Evolutionary conservation across 2,888 invertebrate genomes (phyloP).

Genomic region (Brachylomia viminalis): DNA sequence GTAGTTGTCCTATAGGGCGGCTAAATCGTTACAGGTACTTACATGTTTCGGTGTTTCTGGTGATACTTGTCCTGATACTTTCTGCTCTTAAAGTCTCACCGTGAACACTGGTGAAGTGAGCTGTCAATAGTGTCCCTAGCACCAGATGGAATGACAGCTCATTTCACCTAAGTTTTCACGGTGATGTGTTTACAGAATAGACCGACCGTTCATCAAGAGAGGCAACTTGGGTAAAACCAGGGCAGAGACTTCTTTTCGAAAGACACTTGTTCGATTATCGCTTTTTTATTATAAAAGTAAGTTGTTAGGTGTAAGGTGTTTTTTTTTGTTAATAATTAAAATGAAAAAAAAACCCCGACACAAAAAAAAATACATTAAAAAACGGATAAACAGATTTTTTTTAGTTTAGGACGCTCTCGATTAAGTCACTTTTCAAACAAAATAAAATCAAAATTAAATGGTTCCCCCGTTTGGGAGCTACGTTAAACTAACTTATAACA

Average conservation of each 20-base stretch:
- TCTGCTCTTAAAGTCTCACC: background rate
- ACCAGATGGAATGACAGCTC: background rate
- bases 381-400: too few species aligned
- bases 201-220: background rate
- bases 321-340: background rate
- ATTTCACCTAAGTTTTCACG: background rate
- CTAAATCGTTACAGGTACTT: background rate
- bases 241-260: too few species aligned
- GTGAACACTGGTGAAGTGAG: background rate
- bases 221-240: background rate
- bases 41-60: background rate
- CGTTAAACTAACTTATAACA: too few species aligned
- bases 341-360: too few species aligned
- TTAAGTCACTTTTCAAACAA: too few species aligned
- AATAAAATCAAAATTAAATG: too few species aligned
- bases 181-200: background rate
- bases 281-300: background rate
- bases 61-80: background rate
- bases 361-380: too few species aligned
- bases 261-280: too few species aligned
- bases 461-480: too few species aligned
- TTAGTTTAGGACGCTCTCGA: too few species aligned
- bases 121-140: too few species aligned
- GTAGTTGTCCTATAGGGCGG: background rate
- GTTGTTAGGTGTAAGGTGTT: too few species aligned